Evolutionary conservation across 2,113 vertebrate genomes (phyloP), one percentile per base, ranked within the genome.

Genomic region (Shinisaurus crocodilurus): DNA sequence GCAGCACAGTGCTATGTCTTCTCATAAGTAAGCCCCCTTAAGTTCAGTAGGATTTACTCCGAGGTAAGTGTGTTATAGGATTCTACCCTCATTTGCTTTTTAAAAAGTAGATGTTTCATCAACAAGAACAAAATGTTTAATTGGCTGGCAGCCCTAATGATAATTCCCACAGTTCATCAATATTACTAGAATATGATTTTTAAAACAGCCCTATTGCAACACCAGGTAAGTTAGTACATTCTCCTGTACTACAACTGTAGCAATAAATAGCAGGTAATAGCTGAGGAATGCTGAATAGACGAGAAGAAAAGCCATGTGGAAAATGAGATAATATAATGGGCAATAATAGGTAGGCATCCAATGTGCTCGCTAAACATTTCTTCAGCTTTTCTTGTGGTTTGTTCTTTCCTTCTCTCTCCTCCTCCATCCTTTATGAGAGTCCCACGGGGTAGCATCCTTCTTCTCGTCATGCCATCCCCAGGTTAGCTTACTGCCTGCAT

Each of bases 241-340:
- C 32, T 60, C 60, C 15, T 40, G 12, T 70, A 20, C 16, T 6
- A 45, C 75, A 79, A 23, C 40, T 29, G 40, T 40, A 40, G 67
- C 8, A 81, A 81, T 34, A 89, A 57, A 88, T 81, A 40, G 6
- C 34, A 72, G 40, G 32, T 16, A 40, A 69, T 29, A 63, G 25
- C 15, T 12, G 34, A 88, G 63, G 37, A 9, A 5, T 16, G n/a
- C 2, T 10, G 57, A 29, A 15, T 13, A 16, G 25, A 60, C 29
- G 50, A 60, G n/a, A 45, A 76, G 37, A n/a, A 83, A 89, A 75
- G 40, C 8, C 37, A 75, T 34, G 18, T 43, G 40, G 81, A 83
- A 83, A 75, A 90, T 81, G 65, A 70, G n/a, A 20, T 79, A 54
- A 85, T 29, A 79, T 79, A 85, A 85, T 89, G 40, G 57, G 54